Conservation (phyloP, 2,797 vertebrate genomes). For the Labeo calbasu region DNA sequence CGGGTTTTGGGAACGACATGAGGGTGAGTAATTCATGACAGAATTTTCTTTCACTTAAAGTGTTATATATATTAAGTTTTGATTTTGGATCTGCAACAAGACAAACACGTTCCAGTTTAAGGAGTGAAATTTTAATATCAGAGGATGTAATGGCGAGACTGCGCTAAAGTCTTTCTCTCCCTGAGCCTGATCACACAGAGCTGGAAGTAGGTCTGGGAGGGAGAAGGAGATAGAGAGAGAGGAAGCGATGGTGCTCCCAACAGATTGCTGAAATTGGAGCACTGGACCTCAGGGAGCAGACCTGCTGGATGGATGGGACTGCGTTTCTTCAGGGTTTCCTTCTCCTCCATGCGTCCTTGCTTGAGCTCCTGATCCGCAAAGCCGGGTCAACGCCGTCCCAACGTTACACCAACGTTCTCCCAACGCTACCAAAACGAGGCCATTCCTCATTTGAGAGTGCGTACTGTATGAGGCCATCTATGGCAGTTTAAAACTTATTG, state of each 20-base stretch:
- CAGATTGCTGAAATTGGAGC: constrained; percentile 64
- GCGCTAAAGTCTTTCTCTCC: constrained; percentile 35
- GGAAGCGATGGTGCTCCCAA: constrained; percentile 51
- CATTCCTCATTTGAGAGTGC: constrained; percentile 25
- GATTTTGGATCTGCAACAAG: background rate
- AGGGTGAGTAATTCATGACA: too few relatives aligned
- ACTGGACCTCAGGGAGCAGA: constrained; percentile 62
- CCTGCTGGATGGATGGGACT: constrained; percentile 62
- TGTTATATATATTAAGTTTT: too few relatives aligned
- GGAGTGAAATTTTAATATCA: constrained; percentile 35
- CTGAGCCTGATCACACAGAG: constrained; percentile 42
- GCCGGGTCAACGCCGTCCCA: constrained; percentile 35
- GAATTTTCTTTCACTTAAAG: too few relatives aligned
- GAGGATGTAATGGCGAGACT: constrained; percentile 34
- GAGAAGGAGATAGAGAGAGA: constrained; percentile 22
- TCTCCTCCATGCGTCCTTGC: constrained; percentile 65
- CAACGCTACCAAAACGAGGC: constrained; percentile 4
- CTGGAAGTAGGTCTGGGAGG: constrained; percentile 53
- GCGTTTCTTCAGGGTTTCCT: constrained; percentile 65
- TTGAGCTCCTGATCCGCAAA: constrained; percentile 49
- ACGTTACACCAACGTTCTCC: constrained; percentile 16
- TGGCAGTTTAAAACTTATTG: constrained; percentile 19
- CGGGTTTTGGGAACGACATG: too few relatives aligned
- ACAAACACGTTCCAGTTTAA: constrained; percentile 44
- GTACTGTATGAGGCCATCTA: constrained; percentile 4